A percentile compares a stretch with the other conserved stretches of the same genome.
phyloP scores from a whole-genome alignment of 2,797 vertebrate species.

The Lithobates pipiens region DNA sequence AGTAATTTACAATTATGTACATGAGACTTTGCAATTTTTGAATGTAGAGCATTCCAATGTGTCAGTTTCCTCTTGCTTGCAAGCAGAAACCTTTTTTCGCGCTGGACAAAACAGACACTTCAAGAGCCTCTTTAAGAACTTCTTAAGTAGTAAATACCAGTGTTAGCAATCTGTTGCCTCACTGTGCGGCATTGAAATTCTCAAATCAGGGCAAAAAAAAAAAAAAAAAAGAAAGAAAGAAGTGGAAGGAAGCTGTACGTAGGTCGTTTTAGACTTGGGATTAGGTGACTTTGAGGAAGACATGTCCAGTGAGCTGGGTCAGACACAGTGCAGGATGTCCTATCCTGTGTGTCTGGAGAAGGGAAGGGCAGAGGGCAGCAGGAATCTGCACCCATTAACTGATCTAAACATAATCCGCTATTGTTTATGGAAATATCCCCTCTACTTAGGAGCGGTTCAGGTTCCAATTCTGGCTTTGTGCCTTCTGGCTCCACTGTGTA shows the following conservation, averaged over 20 bases:
- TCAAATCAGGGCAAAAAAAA: too few relatives aligned
- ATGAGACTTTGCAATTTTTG: too few relatives aligned
- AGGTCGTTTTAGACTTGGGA: neutral
- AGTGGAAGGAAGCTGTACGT: neutral
- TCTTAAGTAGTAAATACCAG: too few relatives aligned
- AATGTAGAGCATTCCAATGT: too few relatives aligned
- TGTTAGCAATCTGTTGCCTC: neutral
- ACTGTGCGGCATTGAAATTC: neutral
- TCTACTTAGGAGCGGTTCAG: slow-evolving; percentile 17
- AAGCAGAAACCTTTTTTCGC: too few relatives aligned
- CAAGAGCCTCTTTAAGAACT: too few relatives aligned
- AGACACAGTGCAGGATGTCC: slow-evolving; percentile 28
- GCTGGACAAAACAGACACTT: too few relatives aligned
- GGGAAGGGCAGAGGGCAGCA: slow-evolving; percentile 55
- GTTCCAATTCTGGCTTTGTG: slow-evolving; percentile 23
- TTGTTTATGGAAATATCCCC: slow-evolving; percentile 58
- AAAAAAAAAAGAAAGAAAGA: too few relatives aligned
- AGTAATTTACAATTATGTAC: too few relatives aligned
- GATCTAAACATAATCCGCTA: slow-evolving; percentile 51
- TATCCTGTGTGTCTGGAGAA: slow-evolving; percentile 40
- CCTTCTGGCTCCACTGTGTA: slow-evolving; percentile 47
- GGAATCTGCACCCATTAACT: slow-evolving; percentile 50
- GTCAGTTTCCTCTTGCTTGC: too few relatives aligned
- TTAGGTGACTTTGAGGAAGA: slow-evolving; percentile 88
- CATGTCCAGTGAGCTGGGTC: slow-evolving; percentile 78